A percentile compares a stretch with the other conserved stretches of the same genome.
phyloP scores from a whole-genome alignment of 2,888 invertebrate species.

The Lomographa bimaculata region DNA sequence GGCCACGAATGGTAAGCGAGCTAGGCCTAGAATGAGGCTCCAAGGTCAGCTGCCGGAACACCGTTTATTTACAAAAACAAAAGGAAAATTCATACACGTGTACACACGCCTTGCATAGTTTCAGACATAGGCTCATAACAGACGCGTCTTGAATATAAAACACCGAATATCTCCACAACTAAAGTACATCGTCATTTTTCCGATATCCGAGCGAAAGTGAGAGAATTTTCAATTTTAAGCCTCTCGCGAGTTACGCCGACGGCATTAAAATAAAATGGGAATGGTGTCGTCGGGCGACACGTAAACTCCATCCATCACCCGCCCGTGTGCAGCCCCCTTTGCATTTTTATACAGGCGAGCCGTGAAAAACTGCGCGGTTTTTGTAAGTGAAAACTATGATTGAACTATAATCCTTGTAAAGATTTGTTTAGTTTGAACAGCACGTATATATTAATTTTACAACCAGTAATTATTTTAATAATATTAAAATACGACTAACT shows the following conservation, averaged over 20 bases:
- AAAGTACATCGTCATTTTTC: slow-evolving; percentile 48
- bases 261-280: slow-evolving; percentile 79
- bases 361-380: slow-evolving; percentile 34
- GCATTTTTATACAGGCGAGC: slow-evolving; percentile 46
- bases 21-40: no score
- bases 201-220: slow-evolving; percentile 53
- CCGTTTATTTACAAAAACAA: no score
- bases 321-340: slow-evolving; percentile 53
- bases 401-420: no score
- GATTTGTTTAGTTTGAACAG: no score
- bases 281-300: slow-evolving; percentile 71
- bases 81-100: slow-evolving; percentile 9
- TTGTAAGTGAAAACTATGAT: no score
- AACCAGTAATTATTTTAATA: no score
- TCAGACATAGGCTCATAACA: slow-evolving; percentile 5
- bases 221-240: slow-evolving; percentile 82
- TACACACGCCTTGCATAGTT: slow-evolving; percentile 1
- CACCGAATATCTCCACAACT: slow-evolving; percentile 18
- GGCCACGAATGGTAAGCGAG: no score
- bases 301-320: slow-evolving; percentile 78
- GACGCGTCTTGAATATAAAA: slow-evolving; percentile 12
- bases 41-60: no score
- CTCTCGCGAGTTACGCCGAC: slow-evolving; percentile 58
- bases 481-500: no score
- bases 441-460: no score